Percentiles rank a stretch among this genome's conserved stretches.
Evolutionary conservation across 2,797 vertebrate species (phyloP).

Genomic region (Toxotes lorentzi): DNA sequence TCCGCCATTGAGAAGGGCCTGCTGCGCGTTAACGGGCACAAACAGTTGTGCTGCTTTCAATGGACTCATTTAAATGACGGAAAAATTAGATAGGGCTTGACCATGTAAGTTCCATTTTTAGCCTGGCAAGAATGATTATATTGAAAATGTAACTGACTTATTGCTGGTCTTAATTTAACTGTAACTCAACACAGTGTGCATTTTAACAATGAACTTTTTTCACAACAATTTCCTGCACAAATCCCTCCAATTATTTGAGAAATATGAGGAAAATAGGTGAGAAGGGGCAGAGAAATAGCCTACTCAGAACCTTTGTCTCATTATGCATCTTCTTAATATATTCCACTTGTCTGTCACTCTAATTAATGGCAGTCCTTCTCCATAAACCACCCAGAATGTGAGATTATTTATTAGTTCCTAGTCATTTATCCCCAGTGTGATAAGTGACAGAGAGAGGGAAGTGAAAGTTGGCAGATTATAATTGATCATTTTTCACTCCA

Average conservation of each 20-base stretch:
- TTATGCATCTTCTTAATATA: conserved; percentile 63
- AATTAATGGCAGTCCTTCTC: conserved; percentile 70
- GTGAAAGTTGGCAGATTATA: conserved; percentile 74
- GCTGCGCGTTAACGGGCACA: background rate
- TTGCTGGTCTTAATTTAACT: background rate
- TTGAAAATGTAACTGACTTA: background rate
- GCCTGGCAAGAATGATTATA: background rate
- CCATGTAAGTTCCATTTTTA: background rate
- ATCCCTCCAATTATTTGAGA: conserved; percentile 50
- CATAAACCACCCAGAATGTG: conserved; percentile 61
- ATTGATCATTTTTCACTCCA: conserved; percentile 80
- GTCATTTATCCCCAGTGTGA: conserved; percentile 70
- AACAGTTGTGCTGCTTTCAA: background rate
- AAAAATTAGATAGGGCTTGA: background rate
- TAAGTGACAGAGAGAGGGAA: conserved; percentile 67
- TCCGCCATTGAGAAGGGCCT: background rate
- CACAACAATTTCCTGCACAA: background rate
- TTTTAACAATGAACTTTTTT: conserved; percentile 39
- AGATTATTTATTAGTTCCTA: conserved; percentile 72
- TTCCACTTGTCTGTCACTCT: conserved; percentile 70
- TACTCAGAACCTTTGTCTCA: conserved; percentile 42
- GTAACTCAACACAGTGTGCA: background rate
- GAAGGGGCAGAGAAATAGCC: conserved; percentile 13
- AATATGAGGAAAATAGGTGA: conserved; percentile 43
- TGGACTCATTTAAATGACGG: background rate